phyloP scores from a whole-genome alignment of 2,797 vertebrate species.

The Mus caroli region DNA sequence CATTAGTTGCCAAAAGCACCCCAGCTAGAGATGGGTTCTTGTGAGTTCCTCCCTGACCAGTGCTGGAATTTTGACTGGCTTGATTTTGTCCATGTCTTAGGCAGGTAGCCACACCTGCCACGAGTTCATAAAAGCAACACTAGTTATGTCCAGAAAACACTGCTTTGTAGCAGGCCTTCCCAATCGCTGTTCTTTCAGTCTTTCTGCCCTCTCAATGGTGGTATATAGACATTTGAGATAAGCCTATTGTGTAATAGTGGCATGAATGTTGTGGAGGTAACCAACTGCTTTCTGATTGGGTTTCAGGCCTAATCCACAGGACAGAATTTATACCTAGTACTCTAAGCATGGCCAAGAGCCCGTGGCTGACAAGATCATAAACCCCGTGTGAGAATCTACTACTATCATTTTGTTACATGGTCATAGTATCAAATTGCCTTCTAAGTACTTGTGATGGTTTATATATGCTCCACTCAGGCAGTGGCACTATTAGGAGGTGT shows the following conservation, averaged over 20 bases:
- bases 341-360: not conserved
- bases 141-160: not conserved
- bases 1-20: not conserved
- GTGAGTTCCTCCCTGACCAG: not conserved
- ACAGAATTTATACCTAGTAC: not conserved
- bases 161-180: not conserved
- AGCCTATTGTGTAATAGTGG: not conserved
- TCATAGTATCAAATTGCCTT: not conserved
- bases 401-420: not conserved
- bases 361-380: not conserved
- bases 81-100: not conserved
- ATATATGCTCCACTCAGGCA: too few species aligned
- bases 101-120: not conserved
- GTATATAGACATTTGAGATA: not conserved
- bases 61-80: not conserved
- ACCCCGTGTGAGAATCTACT: not conserved
- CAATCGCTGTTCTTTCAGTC: not conserved
- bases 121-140: not conserved
- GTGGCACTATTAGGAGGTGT: too few species aligned
- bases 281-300: not conserved
- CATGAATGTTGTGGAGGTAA: not conserved
- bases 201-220: not conserved
- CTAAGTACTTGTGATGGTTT: not conserved
- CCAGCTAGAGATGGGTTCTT: not conserved
- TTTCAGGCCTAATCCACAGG: not conserved